These are phyloP conservation scores for Tragelaphus eurycerus DNA, from an alignment of 2,797 vertebrate genomes.

Conservation along the genomic window DNA sequence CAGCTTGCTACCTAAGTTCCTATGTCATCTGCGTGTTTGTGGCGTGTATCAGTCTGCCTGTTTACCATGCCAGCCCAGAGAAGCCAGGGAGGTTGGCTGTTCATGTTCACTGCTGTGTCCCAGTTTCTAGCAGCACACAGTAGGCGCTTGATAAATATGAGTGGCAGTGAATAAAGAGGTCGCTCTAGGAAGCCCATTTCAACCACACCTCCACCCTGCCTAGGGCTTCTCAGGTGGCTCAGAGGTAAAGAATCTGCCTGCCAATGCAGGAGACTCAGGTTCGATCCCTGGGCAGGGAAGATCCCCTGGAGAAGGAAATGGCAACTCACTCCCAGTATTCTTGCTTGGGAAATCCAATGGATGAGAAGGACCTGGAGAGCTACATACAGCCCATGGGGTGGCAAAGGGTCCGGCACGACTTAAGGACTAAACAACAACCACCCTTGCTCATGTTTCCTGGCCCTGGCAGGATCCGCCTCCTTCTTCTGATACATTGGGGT, in stretches of 20 bases:
- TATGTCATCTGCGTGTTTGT: no score
- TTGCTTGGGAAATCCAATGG: background rate
- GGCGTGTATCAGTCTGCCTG: background rate
- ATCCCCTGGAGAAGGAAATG: background rate
- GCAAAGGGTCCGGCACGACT: background rate
- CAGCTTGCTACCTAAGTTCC: background rate
- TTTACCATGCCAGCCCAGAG: background rate
- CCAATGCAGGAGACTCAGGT: background rate
- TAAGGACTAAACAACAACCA: background rate
- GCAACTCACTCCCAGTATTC: background rate
- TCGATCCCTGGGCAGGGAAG: background rate
- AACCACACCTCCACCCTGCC: background rate
- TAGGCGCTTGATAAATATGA: background rate
- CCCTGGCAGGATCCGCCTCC: accelerated
- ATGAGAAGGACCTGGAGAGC: background rate
- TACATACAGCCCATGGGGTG: background rate
- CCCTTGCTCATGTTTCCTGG: background rate
- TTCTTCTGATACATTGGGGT: background rate
- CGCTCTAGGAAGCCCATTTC: background rate
- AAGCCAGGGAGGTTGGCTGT: background rate
- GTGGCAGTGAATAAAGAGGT: background rate
- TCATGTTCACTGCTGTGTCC: accelerated
- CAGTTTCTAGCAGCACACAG: background rate
- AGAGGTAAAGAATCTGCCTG: background rate
- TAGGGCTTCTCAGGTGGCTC: background rate